Evolutionary conservation across 2,888 invertebrate genomes (phyloP), one percentile per base, ranked within the genome.

Genomic region (Aphrophora alni): DNA sequence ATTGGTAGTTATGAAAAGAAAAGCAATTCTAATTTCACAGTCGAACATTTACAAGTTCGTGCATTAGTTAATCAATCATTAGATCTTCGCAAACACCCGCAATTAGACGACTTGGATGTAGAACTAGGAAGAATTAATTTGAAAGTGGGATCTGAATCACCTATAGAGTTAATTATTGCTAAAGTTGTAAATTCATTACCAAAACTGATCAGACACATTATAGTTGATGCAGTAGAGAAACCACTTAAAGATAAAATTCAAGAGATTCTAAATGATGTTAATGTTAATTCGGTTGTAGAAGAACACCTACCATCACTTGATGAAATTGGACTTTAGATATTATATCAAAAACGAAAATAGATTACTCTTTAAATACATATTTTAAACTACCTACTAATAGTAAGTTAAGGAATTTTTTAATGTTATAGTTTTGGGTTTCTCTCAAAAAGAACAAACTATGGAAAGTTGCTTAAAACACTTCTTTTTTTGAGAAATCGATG

Each of bases 161-260:
- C 95, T 0, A 96, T 96, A 17, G 95, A 95, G 0, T 84, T 95
- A 21, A 86, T 94, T 0, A 89, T 96, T 81, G 97, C 97, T 88
- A 93, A 95, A 80, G 91, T 90, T 0, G 91, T 97, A 0, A 97
- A 97, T 87, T 90, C 96, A 73, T 86, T 97, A 76, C 96, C 97
- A 0, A 96, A 97, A 89, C 89, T 96, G 70, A 89, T 97, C 82
- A 91, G 97, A 80, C 95, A 96, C 87, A 95, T 96, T 88, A 95
- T 97, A 82, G 94, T 96, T 92, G 95, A 96, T 86, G 94, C 95
- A 0, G 87, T 96, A 51, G 96, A 96, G 88, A 92, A 92, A 51
- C 96, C 96, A 0, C 88, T 96, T 1, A 94, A 92, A 87, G 90
- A 92, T 83, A 92, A 93, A 81, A 89, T 95, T 4, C 94, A 95